Evolutionary conservation across 2,888 invertebrate species (phyloP).

Genomic region (Tetranychus piercei): DNA sequence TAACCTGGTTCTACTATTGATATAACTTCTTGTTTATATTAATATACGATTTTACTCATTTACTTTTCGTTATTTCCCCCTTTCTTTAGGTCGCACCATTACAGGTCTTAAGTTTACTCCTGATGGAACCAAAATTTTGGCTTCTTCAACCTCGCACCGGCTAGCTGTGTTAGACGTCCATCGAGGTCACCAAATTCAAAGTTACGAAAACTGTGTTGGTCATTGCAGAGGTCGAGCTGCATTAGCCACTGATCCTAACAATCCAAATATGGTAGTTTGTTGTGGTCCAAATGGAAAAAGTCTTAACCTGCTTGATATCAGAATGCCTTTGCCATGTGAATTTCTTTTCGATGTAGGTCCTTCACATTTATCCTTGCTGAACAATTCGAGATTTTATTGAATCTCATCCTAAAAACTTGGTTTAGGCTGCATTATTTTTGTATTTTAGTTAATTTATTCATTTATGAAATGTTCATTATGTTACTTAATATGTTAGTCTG

Average conservation of each 20-base stretch:
- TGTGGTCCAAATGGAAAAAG: constrained; percentile 38
- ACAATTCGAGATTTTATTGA: too few relatives aligned
- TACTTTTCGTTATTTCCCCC: background rate
- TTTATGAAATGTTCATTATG: too few relatives aligned
- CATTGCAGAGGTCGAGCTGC: constrained; percentile 36
- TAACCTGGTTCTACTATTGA: too few relatives aligned
- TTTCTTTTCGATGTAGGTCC: constrained; percentile 37
- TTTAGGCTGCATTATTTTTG: too few relatives aligned
- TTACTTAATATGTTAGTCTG: too few relatives aligned
- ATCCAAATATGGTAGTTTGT: constrained; percentile 36
- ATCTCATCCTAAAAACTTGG: too few relatives aligned
- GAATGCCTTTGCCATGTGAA: constrained; percentile 38
- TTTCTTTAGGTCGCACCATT: background rate
- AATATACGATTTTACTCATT: background rate
- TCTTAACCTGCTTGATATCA: constrained; percentile 36
- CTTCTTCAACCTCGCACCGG: constrained; percentile 36
- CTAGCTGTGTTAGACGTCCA: constrained; percentile 38
- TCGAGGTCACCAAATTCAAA: constrained; percentile 35
- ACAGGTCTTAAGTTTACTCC: constrained; percentile 7
- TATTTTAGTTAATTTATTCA: too few relatives aligned
- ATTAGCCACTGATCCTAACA: constrained; percentile 35
- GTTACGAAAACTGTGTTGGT: constrained; percentile 38
- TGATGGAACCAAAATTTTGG: constrained; percentile 32
- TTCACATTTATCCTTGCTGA: background rate
- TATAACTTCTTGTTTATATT: background rate